Base-by-base conservation (phyloP, 2,113 vertebrate species). In the Parotia lawesii region DNA sequence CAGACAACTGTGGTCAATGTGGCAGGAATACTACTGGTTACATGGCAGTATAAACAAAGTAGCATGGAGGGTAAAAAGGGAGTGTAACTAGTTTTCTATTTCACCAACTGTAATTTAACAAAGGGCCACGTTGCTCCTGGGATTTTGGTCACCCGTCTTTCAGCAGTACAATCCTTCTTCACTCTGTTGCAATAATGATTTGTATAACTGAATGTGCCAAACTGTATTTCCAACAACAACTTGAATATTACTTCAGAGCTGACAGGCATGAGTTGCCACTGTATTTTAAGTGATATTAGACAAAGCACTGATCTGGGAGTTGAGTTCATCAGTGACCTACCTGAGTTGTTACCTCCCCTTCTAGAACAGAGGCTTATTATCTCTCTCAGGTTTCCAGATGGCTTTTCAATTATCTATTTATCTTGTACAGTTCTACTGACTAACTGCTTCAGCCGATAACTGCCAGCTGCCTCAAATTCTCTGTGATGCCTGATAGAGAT, bases 371-470 rank as follows among this genome's bases (percentile, higher is more conserved):
- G 33, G 42, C 56, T 94, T 85, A 91, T 91, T 87, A 85, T 83
- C 66, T 85, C 74, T 93, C 60, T 37, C 33, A 85, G 54, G 66
- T 82, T 94, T 89, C 87, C 78, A 93, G 87, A 95, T 60, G 87
- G 81, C 56, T 91, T 95, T 95, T 89, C 89, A 87, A 87, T 95
- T 85, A 95, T 87, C 89, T 93, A 12, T 85, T 96, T 96, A 73
- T 87, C 91, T 93, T 87, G 78, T 87, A 67, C 42, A 66, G 33
- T 85, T 94, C 74, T 95, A 58, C 50, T 76, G 71, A 70, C 71
- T 95, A 87, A 58, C 78, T 94, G 71, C 51, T 95, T 91, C 58
- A 83, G 74, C 71, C 85, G 94, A 87, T 91, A 93, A 87, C 27
- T 87, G 81, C 77, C 89, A 95, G 64, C 81, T 95, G 85, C 70